A percentile compares a stretch with the other conserved stretches of the same genome.
Conservation (phyloP, 2,797 vertebrate species). For the Trichosurus vulpecula region DNA sequence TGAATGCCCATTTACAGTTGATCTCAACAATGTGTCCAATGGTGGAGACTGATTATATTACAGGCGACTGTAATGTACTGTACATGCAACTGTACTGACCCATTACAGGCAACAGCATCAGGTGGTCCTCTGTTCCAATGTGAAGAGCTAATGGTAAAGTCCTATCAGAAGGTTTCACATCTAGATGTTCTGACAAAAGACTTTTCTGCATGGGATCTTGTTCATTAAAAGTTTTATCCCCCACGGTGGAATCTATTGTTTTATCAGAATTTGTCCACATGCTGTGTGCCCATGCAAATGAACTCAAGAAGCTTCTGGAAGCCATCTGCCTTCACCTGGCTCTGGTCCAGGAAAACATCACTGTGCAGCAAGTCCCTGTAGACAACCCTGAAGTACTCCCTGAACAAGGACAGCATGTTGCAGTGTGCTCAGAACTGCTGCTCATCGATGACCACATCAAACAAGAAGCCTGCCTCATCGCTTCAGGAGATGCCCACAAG, state of each 20-base stretch:
- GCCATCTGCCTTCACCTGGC: slow-evolving; percentile 80
- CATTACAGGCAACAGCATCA: slow-evolving; percentile 86
- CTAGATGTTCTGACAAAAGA: slow-evolving; percentile 83
- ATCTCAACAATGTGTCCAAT: slow-evolving; percentile 84
- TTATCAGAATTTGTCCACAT: slow-evolving; percentile 81
- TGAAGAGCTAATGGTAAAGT: slow-evolving; percentile 85
- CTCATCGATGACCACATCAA: slow-evolving; percentile 91
- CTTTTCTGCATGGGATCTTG: slow-evolving; percentile 85
- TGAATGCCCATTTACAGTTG: slow-evolving; percentile 86
- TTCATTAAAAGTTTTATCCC: slow-evolving; percentile 83
- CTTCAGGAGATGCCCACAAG: slow-evolving; percentile 89
- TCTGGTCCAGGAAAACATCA: slow-evolving; percentile 88
- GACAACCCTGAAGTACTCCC: slow-evolving; percentile 91
- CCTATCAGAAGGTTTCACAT: slow-evolving; percentile 87
- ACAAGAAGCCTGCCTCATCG: slow-evolving; percentile 90
- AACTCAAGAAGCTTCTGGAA: too few relatives aligned
- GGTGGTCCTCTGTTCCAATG: slow-evolving; percentile 86
- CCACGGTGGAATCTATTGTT: slow-evolving; percentile 75
- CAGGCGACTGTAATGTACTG: too few relatives aligned
- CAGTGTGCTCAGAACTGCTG: slow-evolving; percentile 91
- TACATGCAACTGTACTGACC: too few relatives aligned
- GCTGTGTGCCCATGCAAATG: neutral
- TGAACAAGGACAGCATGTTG: slow-evolving; percentile 93
- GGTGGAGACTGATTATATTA: slow-evolving; percentile 82
- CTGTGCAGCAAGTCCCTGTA: slow-evolving; percentile 84